Percentiles rank a stretch among this genome's conserved stretches.
Conservation (phyloP, 2,888 invertebrate species). For the Ceratothoa steindachneri region DNA sequence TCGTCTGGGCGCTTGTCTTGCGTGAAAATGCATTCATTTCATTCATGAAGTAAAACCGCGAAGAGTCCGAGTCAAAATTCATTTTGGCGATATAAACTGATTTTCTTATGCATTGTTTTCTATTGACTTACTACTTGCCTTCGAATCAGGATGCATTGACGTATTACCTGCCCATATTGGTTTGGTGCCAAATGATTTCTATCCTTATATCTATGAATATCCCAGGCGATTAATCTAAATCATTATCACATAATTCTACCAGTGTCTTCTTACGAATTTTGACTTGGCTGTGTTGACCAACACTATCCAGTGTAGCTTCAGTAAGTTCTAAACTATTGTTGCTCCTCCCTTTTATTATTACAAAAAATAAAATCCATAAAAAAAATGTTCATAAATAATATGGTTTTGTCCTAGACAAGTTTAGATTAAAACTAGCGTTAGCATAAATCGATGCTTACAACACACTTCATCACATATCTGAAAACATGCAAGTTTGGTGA, state of each 20-base stretch:
- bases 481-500: constrained; percentile 6
- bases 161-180: not conserved
- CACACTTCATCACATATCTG: constrained; percentile 3
- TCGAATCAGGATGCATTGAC: not conserved
- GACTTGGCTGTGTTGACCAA: constrained; percentile 6
- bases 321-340: not conserved
- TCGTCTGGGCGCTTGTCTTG: not conserved
- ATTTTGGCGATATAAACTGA: not conserved
- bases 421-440: not conserved
- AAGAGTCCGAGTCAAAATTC: not conserved
- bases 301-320: not conserved
- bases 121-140: not conserved
- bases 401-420: not conserved
- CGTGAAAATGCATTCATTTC: not conserved
- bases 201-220: not conserved
- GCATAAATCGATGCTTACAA: not conserved
- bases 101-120: not conserved
- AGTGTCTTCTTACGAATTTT: constrained; percentile 8
- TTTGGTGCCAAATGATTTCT: not conserved
- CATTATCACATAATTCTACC: not conserved
- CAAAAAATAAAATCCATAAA: not conserved
- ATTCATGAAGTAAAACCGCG: not conserved
- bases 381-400: not conserved
- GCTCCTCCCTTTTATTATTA: not conserved
- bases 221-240: not conserved